Evolutionary conservation across 2,113 vertebrate species (phyloP).

Genomic region (Pao palembangensis): DNA sequence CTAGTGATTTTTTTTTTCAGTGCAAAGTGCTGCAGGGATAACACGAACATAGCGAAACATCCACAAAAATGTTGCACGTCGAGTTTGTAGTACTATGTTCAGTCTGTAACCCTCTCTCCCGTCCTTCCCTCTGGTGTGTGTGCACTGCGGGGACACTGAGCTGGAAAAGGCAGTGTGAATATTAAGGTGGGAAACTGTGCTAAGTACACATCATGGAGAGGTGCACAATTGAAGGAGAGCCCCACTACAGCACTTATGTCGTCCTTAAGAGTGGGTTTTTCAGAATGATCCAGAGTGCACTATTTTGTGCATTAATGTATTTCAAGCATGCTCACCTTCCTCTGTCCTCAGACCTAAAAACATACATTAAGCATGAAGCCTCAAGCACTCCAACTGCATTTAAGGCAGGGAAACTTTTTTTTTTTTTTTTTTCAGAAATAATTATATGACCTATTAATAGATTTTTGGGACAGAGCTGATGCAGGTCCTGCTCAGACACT

Average conservation of each 20-base stretch:
- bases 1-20: background rate
- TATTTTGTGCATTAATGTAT: constrained; percentile 45
- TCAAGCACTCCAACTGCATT: constrained; percentile 34
- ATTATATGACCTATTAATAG: too few relatives aligned
- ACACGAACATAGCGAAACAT: too few relatives aligned
- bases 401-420: background rate
- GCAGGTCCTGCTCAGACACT: too few relatives aligned
- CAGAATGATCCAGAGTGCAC: constrained; percentile 21
- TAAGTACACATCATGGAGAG: constrained; percentile 17
- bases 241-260: constrained; percentile 24
- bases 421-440: too few relatives aligned
- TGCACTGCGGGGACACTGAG: background rate
- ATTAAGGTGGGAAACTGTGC: constrained; percentile 14
- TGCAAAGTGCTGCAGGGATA: too few relatives aligned
- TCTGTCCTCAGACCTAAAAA: constrained; percentile 40
- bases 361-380: constrained; percentile 26
- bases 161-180: too few relatives aligned
- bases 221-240: constrained; percentile 32
- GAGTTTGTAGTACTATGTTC: too few relatives aligned
- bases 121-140: constrained; percentile 37
- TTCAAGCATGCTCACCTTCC: constrained; percentile 23
- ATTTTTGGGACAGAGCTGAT: too few relatives aligned
- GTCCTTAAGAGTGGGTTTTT: constrained; percentile 33
- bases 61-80: background rate
- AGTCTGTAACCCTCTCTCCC: background rate